Conservation (phyloP, 2,797 vertebrate species). For the Amniataba percoides region DNA sequence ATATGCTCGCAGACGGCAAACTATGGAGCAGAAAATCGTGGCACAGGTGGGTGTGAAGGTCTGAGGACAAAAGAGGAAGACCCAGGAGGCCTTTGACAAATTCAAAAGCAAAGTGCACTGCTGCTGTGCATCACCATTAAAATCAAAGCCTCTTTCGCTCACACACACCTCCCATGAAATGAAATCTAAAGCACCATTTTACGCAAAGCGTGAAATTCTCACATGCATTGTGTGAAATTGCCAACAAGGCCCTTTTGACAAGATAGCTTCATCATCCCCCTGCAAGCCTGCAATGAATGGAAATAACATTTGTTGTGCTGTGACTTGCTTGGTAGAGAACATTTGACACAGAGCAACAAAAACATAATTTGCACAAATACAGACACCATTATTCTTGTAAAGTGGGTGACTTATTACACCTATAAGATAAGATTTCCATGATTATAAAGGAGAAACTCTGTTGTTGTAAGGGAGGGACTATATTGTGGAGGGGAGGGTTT, state of each 20-base stretch:
- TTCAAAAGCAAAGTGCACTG: conserved; percentile 19
- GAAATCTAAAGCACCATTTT: conserved; percentile 41
- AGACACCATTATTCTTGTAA: conserved; percentile 35
- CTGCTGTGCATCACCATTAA: conserved; percentile 1
- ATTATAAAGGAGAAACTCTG: background rate
- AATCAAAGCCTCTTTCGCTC: conserved; percentile 37
- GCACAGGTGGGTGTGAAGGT: conserved; percentile 1
- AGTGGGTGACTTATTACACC: conserved; percentile 34
- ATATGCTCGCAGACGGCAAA: conserved; percentile 32
- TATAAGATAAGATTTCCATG: background rate
- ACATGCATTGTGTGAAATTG: conserved; percentile 68
- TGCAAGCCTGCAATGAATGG: conserved; percentile 46
- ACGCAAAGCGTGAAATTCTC: conserved; percentile 59
- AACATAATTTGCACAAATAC: conserved; percentile 44
- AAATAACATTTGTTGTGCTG: conserved; percentile 53
- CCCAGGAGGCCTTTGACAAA: conserved; percentile 9
- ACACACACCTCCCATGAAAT: conserved; percentile 21
- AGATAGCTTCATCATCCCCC: conserved; percentile 59
- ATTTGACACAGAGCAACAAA: conserved; percentile 34
- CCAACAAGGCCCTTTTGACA: conserved; percentile 61
- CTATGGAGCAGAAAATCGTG: conserved; percentile 19
- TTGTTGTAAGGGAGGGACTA: conserved; percentile 14
- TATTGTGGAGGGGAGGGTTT: conserved; percentile 21
- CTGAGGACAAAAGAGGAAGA: conserved; percentile 6
- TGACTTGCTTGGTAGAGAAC: conserved; percentile 14